A percentile compares a stretch with the other conserved stretches of the same genome.
Conservation (phyloP, 37 sponge, comb jelly and placozoan species). For the Aplysina aerophoba region DNA sequence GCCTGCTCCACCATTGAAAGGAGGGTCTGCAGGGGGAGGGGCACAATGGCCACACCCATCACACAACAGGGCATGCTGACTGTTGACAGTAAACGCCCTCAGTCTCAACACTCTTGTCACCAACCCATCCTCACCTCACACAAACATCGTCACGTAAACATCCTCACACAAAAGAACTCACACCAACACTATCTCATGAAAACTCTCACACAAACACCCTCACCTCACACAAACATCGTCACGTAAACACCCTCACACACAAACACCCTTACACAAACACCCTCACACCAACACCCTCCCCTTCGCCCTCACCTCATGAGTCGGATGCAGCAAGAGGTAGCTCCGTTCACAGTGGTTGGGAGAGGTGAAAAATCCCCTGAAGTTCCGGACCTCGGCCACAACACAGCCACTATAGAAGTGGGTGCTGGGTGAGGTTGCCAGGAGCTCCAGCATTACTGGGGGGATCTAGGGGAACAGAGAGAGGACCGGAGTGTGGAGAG, state of each 20-base stretch:
- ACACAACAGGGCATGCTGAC: too few relatives aligned
- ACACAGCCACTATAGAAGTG: constrained; percentile 68
- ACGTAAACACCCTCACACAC: too few relatives aligned
- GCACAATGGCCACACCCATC: neutral
- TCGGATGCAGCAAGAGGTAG: constrained; percentile 64
- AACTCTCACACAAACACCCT: neutral
- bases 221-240: neutral
- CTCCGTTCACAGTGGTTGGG: constrained; percentile 34
- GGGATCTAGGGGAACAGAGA: constrained; percentile 42
- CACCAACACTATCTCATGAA: too few relatives aligned
- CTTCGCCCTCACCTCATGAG: constrained; percentile 54
- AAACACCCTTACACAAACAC: neutral
- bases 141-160: neutral
- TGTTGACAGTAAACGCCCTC: too few relatives aligned
- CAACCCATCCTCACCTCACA: neutral
- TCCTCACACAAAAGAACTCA: neutral
- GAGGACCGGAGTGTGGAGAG: too few relatives aligned
- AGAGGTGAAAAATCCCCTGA: constrained; percentile 33
- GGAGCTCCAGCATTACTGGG: constrained; percentile 69
- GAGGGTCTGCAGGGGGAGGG: neutral
- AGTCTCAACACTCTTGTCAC: too few relatives aligned
- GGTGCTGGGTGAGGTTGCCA: constrained; percentile 29
- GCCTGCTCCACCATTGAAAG: constrained; percentile 8
- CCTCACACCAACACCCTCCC: neutral
- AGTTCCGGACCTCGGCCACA: constrained; percentile 75